Evolutionary conservation across 2,113 vertebrate genomes (phyloP), one percentile per base, ranked within the genome.

Genomic region (Calyptommatus sinebrachiatus): DNA sequence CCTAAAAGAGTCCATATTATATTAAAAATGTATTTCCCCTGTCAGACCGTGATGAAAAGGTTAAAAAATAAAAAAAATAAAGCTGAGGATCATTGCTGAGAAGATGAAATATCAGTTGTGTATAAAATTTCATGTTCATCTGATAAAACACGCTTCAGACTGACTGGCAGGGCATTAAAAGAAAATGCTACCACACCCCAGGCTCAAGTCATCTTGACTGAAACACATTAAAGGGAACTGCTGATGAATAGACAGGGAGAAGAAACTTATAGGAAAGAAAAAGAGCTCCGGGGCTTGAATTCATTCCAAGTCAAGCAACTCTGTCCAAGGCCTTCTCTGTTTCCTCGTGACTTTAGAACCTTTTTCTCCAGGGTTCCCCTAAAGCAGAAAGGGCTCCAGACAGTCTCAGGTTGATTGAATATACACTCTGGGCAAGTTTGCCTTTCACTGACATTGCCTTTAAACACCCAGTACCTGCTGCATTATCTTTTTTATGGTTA

Each of bases 101-200:
- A 31, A 65, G 41, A 82, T 82, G 67, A 65, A 82, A 71, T 66
- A 77, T 71, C 68, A 77, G 24, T 24, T 57, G 60, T 53, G 9
- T 62, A 50, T 76, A 68, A 76, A 62, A 53, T 82, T 71, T 71
- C 29, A 16, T 66, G 45, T 71, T 41, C 24, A 24, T 71, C 74
- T 82, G 80, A 65, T 82, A 69, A 77, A 65, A 65, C 60, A 48
- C 71, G 29, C 60, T 82, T 77, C 61, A 77, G 68, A 71, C 68
- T 65, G 35, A 76, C 69, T 77, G 80, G 74, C 80, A 77, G 29
- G 46, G 71, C 60, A 82, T 82, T 62, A 77, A 77, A 82, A 77
- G 73, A 71, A 77, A 77, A 77, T 20, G 5, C 41, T 21, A 9
- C 60, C 68, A 66, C 29, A 8, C 74, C 20, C 68, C 68, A 28